Percentiles rank a stretch among this genome's conserved stretches.
Evolutionary conservation across 1,140 invertebrate genomes (phyloP).

Genomic region (Chymomyza costata): DNA sequence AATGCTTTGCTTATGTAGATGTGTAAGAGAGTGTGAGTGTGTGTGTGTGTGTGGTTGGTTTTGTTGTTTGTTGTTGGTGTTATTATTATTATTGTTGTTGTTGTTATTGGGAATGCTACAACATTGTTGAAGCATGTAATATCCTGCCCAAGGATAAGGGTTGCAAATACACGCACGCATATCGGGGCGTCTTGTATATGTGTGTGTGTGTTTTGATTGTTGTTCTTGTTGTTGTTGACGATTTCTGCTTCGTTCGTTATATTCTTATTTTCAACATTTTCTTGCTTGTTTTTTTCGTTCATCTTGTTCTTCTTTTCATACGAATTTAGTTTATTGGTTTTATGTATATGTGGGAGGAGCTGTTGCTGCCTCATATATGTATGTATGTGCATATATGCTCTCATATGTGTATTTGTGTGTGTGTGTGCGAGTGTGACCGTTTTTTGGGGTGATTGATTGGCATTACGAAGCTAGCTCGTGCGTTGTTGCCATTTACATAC

Average conservation of each 20-base stretch:
- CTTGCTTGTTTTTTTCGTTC: constrained; percentile 13
- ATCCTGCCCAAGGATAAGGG: constrained; percentile 70
- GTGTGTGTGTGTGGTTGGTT: too few relatives aligned
- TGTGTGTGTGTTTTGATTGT: not conserved
- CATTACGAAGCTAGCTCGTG: constrained; percentile 53
- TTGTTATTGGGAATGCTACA: constrained; percentile 71
- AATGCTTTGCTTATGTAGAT: constrained; percentile 48
- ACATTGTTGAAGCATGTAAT: constrained; percentile 73
- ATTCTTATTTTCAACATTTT: constrained; percentile 16
- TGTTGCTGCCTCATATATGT: constrained; percentile 17
- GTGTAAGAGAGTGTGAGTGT: too few relatives aligned
- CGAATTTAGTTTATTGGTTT: constrained; percentile 74
- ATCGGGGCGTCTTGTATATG: constrained; percentile 34
- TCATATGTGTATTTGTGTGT: constrained; percentile 4
- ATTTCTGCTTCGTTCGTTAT: constrained; percentile 54
- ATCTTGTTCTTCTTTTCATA: constrained; percentile 47
- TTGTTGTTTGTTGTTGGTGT: constrained; percentile 15
- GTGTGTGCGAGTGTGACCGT: constrained; percentile 15
- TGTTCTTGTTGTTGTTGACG: constrained; percentile 53
- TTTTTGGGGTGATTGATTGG: constrained; percentile 71
- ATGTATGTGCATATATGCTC: constrained; percentile 24
- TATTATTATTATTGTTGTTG: constrained; percentile 28
- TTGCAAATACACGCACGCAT: constrained; percentile 41
- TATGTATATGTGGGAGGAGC: constrained; percentile 51
- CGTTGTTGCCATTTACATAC: constrained; percentile 61